Base-by-base conservation (phyloP, 2,888 invertebrate species). In the Philereme transversata region DNA sequence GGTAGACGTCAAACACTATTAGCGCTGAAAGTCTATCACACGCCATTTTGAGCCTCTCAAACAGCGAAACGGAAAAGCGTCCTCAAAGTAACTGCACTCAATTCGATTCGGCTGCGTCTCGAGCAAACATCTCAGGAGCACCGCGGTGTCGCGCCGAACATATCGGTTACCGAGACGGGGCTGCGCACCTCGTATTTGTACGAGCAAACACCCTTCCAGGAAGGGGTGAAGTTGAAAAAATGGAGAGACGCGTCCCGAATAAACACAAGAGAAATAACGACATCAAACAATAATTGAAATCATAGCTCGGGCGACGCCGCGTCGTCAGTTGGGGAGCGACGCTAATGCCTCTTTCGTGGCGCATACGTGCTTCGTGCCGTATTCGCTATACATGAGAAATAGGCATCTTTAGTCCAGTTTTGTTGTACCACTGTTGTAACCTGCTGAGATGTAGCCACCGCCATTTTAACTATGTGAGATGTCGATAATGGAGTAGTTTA, bases 271-370 rank as follows among this genome's bases (percentile, higher is more conserved):
- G 82, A 86, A 91, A 90, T 87, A 89, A 90, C 87, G 87, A 88
- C 84, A 86, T 89, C 87, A 88, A 90, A 90, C 81, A 88, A 88
- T 90, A 90, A 90, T 90, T 89, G 91, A 90, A 91, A 90, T 89
- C 88, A 88, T 88, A 84, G 86, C 83, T 80, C 72, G 79, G 76
- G 70, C 68, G 70, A 70, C 74, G 76, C 71, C 75, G 67, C 65
- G 35, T 51, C 59, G 60, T 34, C 57, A 60, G 64, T 65, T 60
- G 72, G 73, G 79, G 78, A 76, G 77, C 73, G 76, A 69, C 69
- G 68, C 54, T 82, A 70, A 79, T 78, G 77, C 75, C 75, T 68
- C 67, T 65, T 64, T 66, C 78, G 81, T 79, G 76, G 79, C 83
- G 57, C 72, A 75, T 66, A 74, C 72, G 70, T 76, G 74, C 75